Evolutionary conservation across 2,888 invertebrate genomes (phyloP).

Genomic region (Xanthia togata): DNA sequence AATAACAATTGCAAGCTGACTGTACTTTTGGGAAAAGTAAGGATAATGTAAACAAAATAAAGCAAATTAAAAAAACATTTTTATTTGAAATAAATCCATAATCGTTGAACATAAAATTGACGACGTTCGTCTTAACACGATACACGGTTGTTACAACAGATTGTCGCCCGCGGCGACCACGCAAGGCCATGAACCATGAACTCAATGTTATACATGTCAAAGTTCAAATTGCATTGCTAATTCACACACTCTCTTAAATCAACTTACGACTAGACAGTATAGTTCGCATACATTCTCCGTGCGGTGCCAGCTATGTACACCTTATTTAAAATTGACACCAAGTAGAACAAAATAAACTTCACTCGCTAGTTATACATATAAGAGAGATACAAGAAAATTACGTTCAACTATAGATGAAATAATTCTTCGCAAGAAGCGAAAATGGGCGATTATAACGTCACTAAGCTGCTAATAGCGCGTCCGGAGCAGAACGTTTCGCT

Average conservation of each 20-base stretch:
- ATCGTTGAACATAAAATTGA: slow-evolving; percentile 27
- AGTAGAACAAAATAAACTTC: neutral
- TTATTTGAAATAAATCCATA: slow-evolving; percentile 41
- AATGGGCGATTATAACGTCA: too few species aligned
- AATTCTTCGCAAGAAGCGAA: neutral
- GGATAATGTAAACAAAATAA: neutral
- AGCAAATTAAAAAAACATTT: slow-evolving; percentile 6
- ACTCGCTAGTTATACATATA: neutral
- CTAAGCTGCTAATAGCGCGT: too few species aligned
- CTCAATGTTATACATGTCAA: neutral
- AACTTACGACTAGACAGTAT: neutral
- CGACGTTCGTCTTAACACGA: neutral
- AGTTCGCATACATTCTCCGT: neutral
- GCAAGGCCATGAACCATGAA: neutral
- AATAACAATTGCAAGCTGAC: too few species aligned
- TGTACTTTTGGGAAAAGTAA: neutral
- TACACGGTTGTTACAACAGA: slow-evolving; percentile 11
- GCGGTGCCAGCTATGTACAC: neutral
- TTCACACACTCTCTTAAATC: neutral
- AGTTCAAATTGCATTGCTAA: neutral
- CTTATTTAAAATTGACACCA: neutral
- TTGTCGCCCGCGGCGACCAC: neutral
- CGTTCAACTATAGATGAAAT: neutral
- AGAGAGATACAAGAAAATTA: neutral
- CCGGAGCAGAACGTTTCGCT: neutral